A percentile compares a stretch with the other conserved stretches of the same genome.
These are phyloP conservation scores for Phalacrocorax carbo DNA, from an alignment of 2,113 vertebrate species.

Conservation along the genomic window DNA sequence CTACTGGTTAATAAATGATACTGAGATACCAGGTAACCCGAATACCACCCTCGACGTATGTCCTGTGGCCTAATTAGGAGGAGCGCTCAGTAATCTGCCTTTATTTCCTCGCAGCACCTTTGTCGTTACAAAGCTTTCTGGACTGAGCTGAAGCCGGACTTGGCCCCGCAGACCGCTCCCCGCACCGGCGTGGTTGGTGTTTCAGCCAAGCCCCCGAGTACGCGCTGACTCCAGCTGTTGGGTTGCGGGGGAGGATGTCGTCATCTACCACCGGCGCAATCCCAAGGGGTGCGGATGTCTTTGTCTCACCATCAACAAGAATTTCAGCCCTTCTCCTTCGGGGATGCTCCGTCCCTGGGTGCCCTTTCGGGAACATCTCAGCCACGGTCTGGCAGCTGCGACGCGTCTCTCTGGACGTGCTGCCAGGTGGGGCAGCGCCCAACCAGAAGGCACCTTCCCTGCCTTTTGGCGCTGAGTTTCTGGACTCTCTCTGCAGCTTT, in stretches of 20 bases:
- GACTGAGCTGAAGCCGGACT: background rate
- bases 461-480: background rate
- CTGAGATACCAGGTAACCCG: background rate
- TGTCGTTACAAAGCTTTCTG: background rate
- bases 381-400: background rate
- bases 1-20: background rate
- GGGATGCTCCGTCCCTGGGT: background rate
- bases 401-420: background rate
- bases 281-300: background rate
- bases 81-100: background rate
- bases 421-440: background rate
- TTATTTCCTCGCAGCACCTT: background rate
- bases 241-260: background rate
- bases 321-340: background rate
- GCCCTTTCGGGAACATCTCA: background rate
- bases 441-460: background rate
- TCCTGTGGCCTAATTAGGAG: background rate
- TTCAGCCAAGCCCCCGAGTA: background rate
- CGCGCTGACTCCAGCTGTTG: rapidly evolving
- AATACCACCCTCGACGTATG: rapidly evolving
- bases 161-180: background rate
- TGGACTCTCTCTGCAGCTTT: background rate
- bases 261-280: rapidly evolving
- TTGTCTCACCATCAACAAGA: background rate
- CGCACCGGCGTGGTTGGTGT: rapidly evolving